Conservation (phyloP, 35 echinoderm and acorn worm species). For the Eucidaris tribuloides region DNA sequence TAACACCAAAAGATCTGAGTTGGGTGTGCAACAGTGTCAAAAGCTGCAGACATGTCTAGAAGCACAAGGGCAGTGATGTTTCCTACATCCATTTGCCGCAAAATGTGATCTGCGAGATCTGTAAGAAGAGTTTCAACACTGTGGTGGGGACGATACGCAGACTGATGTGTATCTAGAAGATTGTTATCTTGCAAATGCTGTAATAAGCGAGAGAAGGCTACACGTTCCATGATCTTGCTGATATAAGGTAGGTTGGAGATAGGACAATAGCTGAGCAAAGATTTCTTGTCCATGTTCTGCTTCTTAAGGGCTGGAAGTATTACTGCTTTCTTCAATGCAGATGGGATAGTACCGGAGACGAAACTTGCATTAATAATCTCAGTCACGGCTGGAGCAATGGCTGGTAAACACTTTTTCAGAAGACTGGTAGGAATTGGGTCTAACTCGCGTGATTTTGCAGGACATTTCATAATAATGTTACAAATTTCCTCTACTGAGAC, state of each 20-base stretch:
- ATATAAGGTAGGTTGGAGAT: neutral
- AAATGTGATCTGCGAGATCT: conserved; percentile 22
- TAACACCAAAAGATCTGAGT: too few relatives aligned
- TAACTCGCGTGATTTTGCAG: conserved; percentile 33
- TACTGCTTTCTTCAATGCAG: neutral
- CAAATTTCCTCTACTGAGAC: neutral
- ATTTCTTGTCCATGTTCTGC: neutral
- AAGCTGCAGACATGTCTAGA: conserved; percentile 32
- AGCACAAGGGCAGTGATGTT: conserved; percentile 22
- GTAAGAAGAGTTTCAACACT: neutral
- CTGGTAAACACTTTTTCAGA: neutral
- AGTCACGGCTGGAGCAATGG: conserved; percentile 3
- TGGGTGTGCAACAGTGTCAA: conserved; percentile 31
- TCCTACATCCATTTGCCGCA: conserved; percentile 15
- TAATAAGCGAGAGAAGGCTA: neutral
- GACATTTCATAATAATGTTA: conserved; percentile 35
- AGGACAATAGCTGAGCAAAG: neutral
- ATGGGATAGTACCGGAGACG: neutral
- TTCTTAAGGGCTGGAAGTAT: neutral
- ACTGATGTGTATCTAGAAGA: neutral
- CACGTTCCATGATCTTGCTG: neutral
- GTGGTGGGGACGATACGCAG: neutral
- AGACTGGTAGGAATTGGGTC: conserved; percentile 19
- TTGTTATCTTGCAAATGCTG: too few relatives aligned
- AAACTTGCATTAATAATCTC: neutral